phyloP scores from a whole-genome alignment of 1,140 invertebrate genomes.

The Caenorhabditis inopinata region DNA sequence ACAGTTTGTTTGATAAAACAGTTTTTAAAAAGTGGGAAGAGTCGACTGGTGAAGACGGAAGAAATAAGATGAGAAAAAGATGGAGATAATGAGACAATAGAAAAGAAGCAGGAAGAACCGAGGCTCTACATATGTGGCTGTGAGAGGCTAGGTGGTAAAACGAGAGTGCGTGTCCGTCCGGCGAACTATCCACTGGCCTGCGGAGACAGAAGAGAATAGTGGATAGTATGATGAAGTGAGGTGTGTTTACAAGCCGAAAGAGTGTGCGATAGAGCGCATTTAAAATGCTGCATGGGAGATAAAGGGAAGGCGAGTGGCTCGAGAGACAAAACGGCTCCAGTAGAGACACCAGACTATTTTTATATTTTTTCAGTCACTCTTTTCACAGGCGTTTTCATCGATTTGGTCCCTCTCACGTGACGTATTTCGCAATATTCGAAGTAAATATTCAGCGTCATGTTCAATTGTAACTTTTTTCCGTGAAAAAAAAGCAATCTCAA shows the following conservation, averaged over 20 bases:
- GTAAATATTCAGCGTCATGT: too few species aligned
- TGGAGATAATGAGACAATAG: neutral
- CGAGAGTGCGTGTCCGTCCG: slow-evolving; percentile 7
- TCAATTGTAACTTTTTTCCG: too few species aligned
- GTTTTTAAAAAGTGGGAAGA: slow-evolving; percentile 1
- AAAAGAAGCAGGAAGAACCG: neutral
- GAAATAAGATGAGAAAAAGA: neutral
- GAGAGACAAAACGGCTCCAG: neutral
- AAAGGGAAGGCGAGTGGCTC: neutral
- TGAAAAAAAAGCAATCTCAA: too few species aligned
- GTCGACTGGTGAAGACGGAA: neutral
- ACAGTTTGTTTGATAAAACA: slow-evolving; percentile 23
- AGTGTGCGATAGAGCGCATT: neutral
- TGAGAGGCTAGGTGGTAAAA: neutral
- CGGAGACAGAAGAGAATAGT: neutral
- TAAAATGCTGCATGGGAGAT: neutral
- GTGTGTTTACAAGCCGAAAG: neutral
- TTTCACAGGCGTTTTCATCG: neutral
- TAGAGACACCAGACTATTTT: neutral
- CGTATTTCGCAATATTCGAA: neutral
- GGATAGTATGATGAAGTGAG: neutral
- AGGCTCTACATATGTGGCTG: neutral
- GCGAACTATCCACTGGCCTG: neutral
- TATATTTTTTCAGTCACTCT: neutral
- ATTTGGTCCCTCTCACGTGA: neutral